Base-by-base conservation (phyloP, 2,113 vertebrate genomes). In the Pomatostomus ruficeps region DNA sequence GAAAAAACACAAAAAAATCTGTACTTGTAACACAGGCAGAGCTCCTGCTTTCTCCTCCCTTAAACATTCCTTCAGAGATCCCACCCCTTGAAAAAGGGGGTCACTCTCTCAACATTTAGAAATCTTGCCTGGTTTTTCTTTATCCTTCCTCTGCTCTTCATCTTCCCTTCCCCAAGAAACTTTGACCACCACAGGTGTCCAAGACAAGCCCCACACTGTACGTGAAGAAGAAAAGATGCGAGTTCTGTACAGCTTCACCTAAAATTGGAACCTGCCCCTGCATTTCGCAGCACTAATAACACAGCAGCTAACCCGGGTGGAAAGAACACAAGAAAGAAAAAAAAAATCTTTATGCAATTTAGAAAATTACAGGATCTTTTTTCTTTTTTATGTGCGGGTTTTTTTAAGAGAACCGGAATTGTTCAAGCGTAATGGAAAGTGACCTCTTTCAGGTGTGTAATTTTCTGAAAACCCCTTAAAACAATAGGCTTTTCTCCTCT, bases 391-490 rank as follows among this genome's bases (percentile, higher is more conserved):
- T 5, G 6, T 7, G 17, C 0, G 0, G 0, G 1, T 1, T 43
- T 68, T 80, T 62, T 66, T 24, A 71, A 84, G 72, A 61, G 46
- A 75, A 68, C 18, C 29, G 61, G 42, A 86, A 84, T 54, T 74
- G 51, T 74, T 88, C 67, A 52, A 52, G 65, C 0, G 0, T 19
- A 61, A 77, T 33, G 23, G 63, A 24, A 94, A 80, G 72, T 78
- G 93, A 90, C 94, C 94, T 86, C 82, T 74, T 83, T 88, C 63
- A 96, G 94, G 88, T 88, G 57, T 78, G 6, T 78, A 88, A 92
- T 95, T 95, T 96, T 57, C 87, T 88, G 43, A 68, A 89, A 89
- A 20, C 2, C 11, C 45, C 57, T 78, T 86, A 86, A 85, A 96
- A 96, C 85, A 96, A 94, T 52, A 48, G 21, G 57, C 52, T 84